Evolutionary conservation across 2,797 vertebrate genomes (phyloP).

Genomic region (Rhinichthys osculus): DNA sequence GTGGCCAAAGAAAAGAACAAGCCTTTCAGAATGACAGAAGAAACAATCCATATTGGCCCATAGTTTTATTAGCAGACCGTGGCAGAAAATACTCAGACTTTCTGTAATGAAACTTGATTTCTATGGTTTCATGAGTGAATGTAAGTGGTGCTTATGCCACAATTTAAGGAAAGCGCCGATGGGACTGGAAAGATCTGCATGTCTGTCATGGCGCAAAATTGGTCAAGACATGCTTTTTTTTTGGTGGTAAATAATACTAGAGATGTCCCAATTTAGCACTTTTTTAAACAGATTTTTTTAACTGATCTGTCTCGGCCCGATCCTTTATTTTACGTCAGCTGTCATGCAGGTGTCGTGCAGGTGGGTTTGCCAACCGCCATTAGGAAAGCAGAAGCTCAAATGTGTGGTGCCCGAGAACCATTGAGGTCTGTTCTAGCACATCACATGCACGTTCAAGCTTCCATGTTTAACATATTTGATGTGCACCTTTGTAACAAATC

Average conservation of each 20-base stretch:
- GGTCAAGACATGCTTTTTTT: neutral
- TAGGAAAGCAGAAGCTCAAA: neutral
- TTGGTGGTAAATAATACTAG: neutral
- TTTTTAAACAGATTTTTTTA: neutral
- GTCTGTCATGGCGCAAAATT: neutral
- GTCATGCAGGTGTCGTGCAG: neutral
- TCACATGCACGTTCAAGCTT: neutral
- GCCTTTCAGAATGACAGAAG: neutral
- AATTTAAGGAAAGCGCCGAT: neutral
- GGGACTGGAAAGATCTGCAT: neutral
- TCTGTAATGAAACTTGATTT: neutral
- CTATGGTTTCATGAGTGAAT: neutral
- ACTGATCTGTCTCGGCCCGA: neutral
- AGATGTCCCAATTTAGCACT: neutral
- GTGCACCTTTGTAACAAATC: neutral
- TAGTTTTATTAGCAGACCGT: constrained; percentile 10
- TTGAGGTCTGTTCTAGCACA: neutral
- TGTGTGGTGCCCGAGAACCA: neutral
- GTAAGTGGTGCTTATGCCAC: neutral
- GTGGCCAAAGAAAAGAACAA: neutral
- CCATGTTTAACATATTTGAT: neutral
- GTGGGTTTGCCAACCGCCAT: neutral
- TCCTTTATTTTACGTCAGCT: neutral
- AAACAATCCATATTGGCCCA: neutral
- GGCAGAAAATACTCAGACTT: neutral